Conservation (phyloP, 1,140 invertebrate species). For the Cotesia vestalis region DNA sequence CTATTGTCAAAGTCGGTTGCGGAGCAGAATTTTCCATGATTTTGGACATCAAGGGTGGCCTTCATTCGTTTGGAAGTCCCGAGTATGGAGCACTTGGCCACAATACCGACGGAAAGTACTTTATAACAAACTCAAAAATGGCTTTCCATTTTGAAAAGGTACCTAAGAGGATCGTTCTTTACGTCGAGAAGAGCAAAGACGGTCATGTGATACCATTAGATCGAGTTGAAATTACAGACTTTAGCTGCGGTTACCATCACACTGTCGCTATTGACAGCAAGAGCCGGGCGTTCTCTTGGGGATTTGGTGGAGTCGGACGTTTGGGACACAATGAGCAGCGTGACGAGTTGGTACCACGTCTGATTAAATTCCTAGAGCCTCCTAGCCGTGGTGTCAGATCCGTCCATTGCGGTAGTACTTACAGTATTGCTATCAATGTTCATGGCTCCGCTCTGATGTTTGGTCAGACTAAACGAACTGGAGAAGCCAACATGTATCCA, state of each 20-base stretch:
- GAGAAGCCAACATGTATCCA: conserved; percentile 96
- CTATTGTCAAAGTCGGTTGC: conserved; percentile 85
- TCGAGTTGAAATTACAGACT: conserved; percentile 87
- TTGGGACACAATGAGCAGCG: conserved; percentile 91
- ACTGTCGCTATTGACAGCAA: conserved; percentile 88
- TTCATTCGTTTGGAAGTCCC: conserved; percentile 91
- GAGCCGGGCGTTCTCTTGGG: conserved; percentile 90
- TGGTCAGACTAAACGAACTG: conserved; percentile 90
- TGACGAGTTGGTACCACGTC: conserved; percentile 88
- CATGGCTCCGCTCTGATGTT: conserved; percentile 84
- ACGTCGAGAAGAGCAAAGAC: conserved; percentile 89
- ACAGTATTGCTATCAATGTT: conserved; percentile 84
- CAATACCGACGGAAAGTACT: conserved; percentile 93
- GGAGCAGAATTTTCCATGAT: conserved; percentile 93
- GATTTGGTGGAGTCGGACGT: conserved; percentile 92
- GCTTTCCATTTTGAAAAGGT: conserved; percentile 85
- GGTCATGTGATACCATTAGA: conserved; percentile 85
- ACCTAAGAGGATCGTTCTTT: conserved; percentile 85
- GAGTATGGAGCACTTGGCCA: conserved; percentile 93
- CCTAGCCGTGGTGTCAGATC: conserved; percentile 82
- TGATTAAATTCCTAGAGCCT: conserved; percentile 89
- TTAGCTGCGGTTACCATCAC: conserved; percentile 91
- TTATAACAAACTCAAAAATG: conserved; percentile 88
- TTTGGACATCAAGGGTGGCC: conserved; percentile 84
- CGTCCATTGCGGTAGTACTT: conserved; percentile 86